phyloP scores from a whole-genome alignment of 2,113 vertebrate species.

The Eublepharis macularius region DNA sequence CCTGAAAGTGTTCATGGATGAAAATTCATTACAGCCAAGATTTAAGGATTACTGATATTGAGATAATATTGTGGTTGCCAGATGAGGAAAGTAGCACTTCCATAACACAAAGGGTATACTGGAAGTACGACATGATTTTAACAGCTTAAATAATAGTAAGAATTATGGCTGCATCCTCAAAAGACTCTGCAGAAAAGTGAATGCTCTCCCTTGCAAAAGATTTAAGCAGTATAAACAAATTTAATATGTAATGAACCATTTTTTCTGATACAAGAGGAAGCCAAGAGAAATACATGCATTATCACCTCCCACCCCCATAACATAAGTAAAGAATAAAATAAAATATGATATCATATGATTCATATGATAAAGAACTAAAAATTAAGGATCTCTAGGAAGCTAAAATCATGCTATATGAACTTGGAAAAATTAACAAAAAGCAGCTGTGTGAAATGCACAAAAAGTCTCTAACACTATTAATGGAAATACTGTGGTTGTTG shows the following conservation, averaged over 20 bases:
- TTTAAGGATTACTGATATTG: not conserved
- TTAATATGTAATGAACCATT: not conserved
- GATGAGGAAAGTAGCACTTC: not conserved
- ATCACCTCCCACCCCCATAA: not conserved
- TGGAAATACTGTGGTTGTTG: fast-evolving
- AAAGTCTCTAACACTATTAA: fast-evolving
- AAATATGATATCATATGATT: not conserved
- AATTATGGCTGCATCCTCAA: not conserved
- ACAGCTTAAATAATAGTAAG: not conserved
- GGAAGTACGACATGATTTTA: not conserved
- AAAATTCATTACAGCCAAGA: too few relatives aligned
- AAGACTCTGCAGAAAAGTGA: not conserved
- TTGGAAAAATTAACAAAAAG: not conserved
- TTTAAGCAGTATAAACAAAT: not conserved
- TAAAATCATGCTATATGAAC: not conserved
- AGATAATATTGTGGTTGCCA: not conserved
- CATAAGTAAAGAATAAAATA: not conserved
- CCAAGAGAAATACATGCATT: not conserved
- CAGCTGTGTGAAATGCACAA: fast-evolving
- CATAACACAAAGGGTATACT: not conserved
- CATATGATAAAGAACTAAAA: not conserved
- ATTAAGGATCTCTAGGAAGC: not conserved
- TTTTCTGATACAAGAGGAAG: not conserved
- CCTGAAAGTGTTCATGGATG: too few relatives aligned
- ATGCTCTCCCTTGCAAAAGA: not conserved